Evolutionary conservation across 2,797 vertebrate species (phyloP).

Genomic region (Hypotaenidia okinawae): DNA sequence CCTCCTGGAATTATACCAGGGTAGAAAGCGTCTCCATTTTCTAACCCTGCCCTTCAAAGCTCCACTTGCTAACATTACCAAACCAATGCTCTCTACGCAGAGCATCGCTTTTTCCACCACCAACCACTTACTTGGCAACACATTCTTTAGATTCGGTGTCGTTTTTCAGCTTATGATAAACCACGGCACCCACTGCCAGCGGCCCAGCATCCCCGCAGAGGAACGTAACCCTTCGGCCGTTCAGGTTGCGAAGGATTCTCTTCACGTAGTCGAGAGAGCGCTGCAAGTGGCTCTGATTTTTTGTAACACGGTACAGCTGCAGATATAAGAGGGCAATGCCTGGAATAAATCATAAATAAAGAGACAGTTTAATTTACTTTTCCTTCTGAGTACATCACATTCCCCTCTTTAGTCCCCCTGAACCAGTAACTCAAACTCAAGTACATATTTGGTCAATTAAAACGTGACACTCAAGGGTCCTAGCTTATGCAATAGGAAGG

Average conservation of each 20-base stretch:
- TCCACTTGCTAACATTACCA: background rate
- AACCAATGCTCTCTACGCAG: background rate
- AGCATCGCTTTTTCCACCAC: background rate
- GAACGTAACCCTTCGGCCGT: slow-evolving; percentile 91
- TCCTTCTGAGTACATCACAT: background rate
- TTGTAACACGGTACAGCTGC: slow-evolving; percentile 85
- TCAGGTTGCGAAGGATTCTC: slow-evolving; percentile 90
- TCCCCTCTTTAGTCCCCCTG: background rate
- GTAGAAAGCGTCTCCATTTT: background rate
- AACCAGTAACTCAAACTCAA: background rate
- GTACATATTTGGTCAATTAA: background rate
- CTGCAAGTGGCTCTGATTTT: slow-evolving; percentile 86
- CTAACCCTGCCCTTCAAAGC: background rate
- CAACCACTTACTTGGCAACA: slow-evolving; percentile 84
- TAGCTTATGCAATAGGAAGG: background rate
- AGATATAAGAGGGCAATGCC: slow-evolving; percentile 93
- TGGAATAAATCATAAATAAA: slow-evolving; percentile 55
- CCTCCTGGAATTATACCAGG: rapidly evolving
- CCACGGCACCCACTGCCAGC: slow-evolving; percentile 90
- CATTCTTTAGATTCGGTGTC: slow-evolving; percentile 88
- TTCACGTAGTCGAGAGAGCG: slow-evolving; percentile 93
- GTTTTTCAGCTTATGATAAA: slow-evolving; percentile 89
- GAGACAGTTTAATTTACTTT: background rate
- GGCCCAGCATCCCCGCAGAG: slow-evolving; percentile 96
- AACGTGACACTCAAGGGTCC: background rate